phyloP scores from a whole-genome alignment of 2,113 vertebrate species.

The Osmerus mordax region DNA sequence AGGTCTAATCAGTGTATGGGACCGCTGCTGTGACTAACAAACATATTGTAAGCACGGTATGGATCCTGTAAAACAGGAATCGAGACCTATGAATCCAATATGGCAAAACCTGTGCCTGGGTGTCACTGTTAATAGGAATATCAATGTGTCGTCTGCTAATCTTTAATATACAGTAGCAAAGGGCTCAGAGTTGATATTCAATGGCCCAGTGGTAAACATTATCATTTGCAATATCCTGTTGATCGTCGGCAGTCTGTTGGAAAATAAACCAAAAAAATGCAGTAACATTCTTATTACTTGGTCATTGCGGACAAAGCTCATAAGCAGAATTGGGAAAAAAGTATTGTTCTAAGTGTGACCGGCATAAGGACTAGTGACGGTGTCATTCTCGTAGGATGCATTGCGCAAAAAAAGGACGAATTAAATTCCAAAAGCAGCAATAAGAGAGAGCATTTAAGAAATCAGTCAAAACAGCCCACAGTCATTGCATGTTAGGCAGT shows the following conservation, averaged over 20 bases:
- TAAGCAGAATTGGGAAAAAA: conserved; percentile 16
- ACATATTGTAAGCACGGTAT: conserved; percentile 19
- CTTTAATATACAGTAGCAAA: conserved; percentile 5
- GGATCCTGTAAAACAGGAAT: neutral
- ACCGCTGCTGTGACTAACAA: conserved; percentile 2
- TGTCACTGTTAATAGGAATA: conserved; percentile 1
- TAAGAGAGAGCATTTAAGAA: conserved; percentile 16
- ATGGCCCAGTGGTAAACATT: conserved; percentile 4
- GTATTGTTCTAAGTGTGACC: conserved; percentile 2
- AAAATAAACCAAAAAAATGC: neutral
- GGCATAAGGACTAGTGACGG: conserved; percentile 10
- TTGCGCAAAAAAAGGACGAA: conserved; percentile 35
- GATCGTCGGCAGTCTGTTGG: neutral
- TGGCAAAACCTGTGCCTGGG: neutral
- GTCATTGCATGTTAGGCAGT: conserved; percentile 42
- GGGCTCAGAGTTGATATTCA: conserved; percentile 13
- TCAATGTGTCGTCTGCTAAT: neutral
- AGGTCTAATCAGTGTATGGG: conserved; percentile 19
- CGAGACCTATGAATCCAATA: neutral
- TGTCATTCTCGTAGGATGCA: conserved; percentile 43
- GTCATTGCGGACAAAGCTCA: neutral
- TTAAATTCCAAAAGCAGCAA: conserved; percentile 31
- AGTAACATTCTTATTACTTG: neutral
- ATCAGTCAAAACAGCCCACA: conserved; percentile 23
- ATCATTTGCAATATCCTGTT: neutral